These are phyloP conservation scores for Lymantria monacha DNA, from an alignment of 2,888 invertebrate species.

Conservation along the genomic window DNA sequence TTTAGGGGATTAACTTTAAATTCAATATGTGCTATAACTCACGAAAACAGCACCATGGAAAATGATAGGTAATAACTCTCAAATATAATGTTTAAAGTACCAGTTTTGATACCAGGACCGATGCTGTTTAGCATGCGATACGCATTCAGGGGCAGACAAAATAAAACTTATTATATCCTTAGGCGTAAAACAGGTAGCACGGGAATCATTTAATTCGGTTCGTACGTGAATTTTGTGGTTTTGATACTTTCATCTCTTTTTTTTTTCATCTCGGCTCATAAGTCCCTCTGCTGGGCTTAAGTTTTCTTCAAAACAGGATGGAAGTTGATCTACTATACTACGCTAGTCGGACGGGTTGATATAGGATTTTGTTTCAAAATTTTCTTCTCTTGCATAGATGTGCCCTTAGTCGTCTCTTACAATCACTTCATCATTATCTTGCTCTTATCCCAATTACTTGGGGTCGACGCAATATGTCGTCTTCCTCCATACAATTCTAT, in stretches of 20 bases:
- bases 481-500: no score
- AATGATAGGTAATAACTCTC: slow-evolving; percentile 31
- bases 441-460: no score
- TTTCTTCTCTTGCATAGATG: no score
- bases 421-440: no score
- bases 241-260: slow-evolving; percentile 59
- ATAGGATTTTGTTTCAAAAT: no score
- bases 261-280: no score
- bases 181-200: slow-evolving; percentile 78
- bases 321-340: no score
- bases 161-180: slow-evolving; percentile 58
- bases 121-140: slow-evolving; percentile 51
- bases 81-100: slow-evolving; percentile 32
- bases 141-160: slow-evolving; percentile 47
- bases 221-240: slow-evolving; percentile 16
- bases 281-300: no score
- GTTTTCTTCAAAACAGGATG: no score
- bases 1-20: background rate
- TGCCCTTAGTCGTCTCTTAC: no score
- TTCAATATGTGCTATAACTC: slow-evolving; percentile 19
- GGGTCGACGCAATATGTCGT: no score
- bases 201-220: slow-evolving; percentile 65
- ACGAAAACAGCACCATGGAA: slow-evolving; percentile 8
- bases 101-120: slow-evolving; percentile 30
- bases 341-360: no score